Base-by-base conservation (phyloP, 2,888 invertebrate genomes). In the Meteorus cinctellus region DNA sequence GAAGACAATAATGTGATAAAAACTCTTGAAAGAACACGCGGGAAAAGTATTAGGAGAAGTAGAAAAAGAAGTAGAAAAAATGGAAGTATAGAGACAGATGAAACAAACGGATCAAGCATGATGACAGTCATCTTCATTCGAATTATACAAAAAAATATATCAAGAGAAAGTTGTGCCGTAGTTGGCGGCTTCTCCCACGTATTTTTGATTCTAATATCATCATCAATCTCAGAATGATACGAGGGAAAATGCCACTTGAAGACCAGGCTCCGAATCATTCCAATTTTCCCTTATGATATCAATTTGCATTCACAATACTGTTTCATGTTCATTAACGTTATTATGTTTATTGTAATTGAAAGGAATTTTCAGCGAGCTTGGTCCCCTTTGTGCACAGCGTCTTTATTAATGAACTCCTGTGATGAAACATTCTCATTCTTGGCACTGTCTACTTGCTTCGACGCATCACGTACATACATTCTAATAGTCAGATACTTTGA, bases 351-450 rank as follows among this genome's bases (percentile, higher is more conserved):
- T 29, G 27, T 10, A 29, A 62, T 31, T 31, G 4, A 62, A 8
- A 16, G n/a, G 62, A 62, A 8, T 19, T 55, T 24, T 62, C 62
- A 62, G 16, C 3, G 14, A 31, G 55, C 48, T 68, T 45, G 68
- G 45, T 68, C 68, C 48, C 48, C 68, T 19, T 48, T 62, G 31
- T 29, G 27, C 31, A 31, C 31, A 31, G 29, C 31, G 16, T 2
- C 29, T 62, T 62, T 27, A 31, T 31, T 62, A 62, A 31, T 31
- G 16, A 62, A 31, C 5, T 62, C 48, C 19, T 5, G 36, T 66
- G 34, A 24, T 66, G 29, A 31, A 68, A 68, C 51, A 68, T 48
- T 68, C 69, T 69, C 69, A 69, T 69, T 69, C 31, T 62, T 29
- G n/a, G 55, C 59, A 69, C 29, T 34, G 34, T 59, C 59, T 69